These are phyloP conservation scores for Sitta carolinensis DNA, from an alignment of 2,797 vertebrate genomes.

Conservation along the genomic window DNA sequence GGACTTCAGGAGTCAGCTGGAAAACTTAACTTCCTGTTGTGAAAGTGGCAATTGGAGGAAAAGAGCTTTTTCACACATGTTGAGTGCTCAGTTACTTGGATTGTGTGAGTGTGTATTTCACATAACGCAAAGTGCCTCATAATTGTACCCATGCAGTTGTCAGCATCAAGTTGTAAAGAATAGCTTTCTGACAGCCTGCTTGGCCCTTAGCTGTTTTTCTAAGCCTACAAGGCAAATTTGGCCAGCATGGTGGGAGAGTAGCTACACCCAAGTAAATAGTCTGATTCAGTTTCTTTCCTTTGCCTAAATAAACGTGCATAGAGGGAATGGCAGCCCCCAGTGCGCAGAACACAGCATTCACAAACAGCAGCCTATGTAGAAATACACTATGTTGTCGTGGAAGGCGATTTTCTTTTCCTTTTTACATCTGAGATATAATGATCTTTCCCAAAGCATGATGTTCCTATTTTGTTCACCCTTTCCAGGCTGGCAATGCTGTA, in stretches of 20 bases:
- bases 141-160: not conserved
- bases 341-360: not conserved
- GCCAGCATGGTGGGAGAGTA: not conserved
- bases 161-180: not conserved
- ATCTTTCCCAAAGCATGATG: not conserved
- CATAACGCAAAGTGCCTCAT: not conserved
- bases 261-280: not conserved
- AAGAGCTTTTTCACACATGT: not conserved
- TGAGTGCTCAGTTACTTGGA: not conserved
- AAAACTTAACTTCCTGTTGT: not conserved
- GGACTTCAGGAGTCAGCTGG: not conserved
- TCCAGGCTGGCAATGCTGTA: not conserved
- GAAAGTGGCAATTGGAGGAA: not conserved
- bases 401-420: not conserved
- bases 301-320: not conserved
- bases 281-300: conserved; percentile 2
- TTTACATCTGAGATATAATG: not conserved
- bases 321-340: not conserved
- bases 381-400: not conserved
- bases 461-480: not conserved
- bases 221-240: not conserved
- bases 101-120: not conserved
- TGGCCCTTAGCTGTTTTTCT: not conserved
- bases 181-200: not conserved
- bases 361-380: not conserved